These are phyloP conservation scores for Enteromius paludinosus DNA, from an alignment of 2,797 vertebrate species.

Conservation along the genomic window DNA sequence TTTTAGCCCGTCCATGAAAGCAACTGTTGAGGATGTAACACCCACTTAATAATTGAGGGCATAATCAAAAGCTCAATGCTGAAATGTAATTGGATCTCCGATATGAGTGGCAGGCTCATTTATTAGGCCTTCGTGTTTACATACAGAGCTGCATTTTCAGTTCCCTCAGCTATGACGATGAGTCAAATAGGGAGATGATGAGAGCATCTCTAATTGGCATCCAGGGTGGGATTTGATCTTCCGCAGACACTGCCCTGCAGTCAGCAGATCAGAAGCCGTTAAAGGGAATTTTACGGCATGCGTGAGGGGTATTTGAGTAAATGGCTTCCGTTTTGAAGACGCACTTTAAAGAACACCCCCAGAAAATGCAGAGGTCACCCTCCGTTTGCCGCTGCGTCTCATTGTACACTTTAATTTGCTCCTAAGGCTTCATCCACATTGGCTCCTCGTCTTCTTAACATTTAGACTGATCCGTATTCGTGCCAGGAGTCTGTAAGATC, in stretches of 20 bases:
- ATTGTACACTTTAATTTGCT: constrained; percentile 12
- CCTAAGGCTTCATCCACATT: neutral
- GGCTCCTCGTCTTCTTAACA: neutral
- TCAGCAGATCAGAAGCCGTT: constrained; percentile 73
- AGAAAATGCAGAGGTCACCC: constrained; percentile 37
- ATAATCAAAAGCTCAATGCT: constrained; percentile 16
- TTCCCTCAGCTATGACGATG: constrained; percentile 10
- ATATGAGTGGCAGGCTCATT: constrained; percentile 28
- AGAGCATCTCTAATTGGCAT: constrained; percentile 71
- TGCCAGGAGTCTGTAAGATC: constrained; percentile 10
- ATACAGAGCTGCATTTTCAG: constrained; percentile 35
- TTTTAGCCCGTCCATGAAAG: neutral
- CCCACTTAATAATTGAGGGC: constrained; percentile 27
- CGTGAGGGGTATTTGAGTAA: constrained; percentile 62
- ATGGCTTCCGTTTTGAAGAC: constrained; percentile 67
- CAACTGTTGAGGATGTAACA: constrained; percentile 30
- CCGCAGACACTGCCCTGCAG: constrained; percentile 72
- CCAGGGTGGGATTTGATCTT: constrained; percentile 77
- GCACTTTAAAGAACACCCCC: constrained; percentile 36
- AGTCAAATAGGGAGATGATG: constrained; percentile 42
- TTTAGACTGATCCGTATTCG: constrained; percentile 5
- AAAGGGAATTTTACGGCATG: constrained; percentile 68
- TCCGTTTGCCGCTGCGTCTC: neutral
- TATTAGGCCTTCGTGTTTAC: constrained; percentile 2
- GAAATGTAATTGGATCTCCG: constrained; percentile 20